Base-by-base conservation (phyloP, 2,888 invertebrate species). In the Drosophila tripunctata region DNA sequence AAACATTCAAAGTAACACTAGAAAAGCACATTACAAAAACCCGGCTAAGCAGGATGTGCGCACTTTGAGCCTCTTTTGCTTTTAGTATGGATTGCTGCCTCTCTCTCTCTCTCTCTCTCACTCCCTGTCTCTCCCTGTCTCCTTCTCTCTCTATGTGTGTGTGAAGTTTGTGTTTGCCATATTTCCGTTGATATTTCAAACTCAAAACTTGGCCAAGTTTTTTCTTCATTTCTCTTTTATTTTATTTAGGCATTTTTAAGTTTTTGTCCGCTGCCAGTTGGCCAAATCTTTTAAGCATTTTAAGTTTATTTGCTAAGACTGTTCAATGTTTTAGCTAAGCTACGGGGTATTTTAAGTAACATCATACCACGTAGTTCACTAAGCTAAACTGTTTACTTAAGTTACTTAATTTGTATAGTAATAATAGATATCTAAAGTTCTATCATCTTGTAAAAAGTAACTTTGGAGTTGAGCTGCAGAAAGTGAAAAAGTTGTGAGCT, bases 131-230 rank as follows among this genome's bases (percentile, higher is more conserved):
- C 12, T 36, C n/a, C 4, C 2, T 36, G 17, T 50, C 35, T 31
- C 14, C 35, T 12, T 36, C 8, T 15, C 17, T 40, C 31, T 51
- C 24, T 38, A 44, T 58, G 50, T 64, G 35, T 62, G 55, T 54
- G 36, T 47, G 38, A 22, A 36, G 24, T 52, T 75, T 63, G 57
- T 56, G 67, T 73, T 78, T 81, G 76, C 76, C 78, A 81, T 78
- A 78, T 78, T 78, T 78, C 70, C 82, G 78, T 73, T 78, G 70
- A 78, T 78, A 72, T 78, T 78, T 81, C 57, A 70, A n/a, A 62
- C 72, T 77, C 55, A 54, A 78, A 78, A 73, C 67, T 75, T 78
- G 62, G 48, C 52, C 73, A 61, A 76, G 62, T 56, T 75, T 50
- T n/a, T 65, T 62, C 47, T 41, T 67, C 40, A 43, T 51, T 44